Evolutionary conservation across 2,113 vertebrate genomes (phyloP).

Genomic region (Gracilinanus agilis): DNA sequence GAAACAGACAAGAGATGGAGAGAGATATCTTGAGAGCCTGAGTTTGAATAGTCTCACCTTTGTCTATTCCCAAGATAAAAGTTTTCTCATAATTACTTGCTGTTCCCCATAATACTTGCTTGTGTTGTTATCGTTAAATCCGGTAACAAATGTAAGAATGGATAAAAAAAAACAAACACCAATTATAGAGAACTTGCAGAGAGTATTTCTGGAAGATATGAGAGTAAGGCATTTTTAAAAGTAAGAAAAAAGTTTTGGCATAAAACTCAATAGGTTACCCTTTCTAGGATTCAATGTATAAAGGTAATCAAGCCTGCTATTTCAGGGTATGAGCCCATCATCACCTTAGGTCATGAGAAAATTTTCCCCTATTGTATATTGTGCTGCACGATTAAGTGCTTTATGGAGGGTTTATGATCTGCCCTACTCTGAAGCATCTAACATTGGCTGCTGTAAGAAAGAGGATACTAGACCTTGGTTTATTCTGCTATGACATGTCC

Average conservation of each 20-base stretch:
- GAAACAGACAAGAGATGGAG: no score
- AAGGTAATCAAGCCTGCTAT: not conserved
- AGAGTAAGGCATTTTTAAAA: constrained; percentile 38
- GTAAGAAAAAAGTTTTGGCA: constrained; percentile 47
- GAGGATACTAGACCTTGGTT: not conserved
- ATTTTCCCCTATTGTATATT: not conserved
- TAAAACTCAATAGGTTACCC: constrained; percentile 32
- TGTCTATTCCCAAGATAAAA: not conserved
- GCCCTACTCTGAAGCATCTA: constrained; percentile 7
- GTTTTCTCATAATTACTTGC: not conserved
- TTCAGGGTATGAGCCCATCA: not conserved
- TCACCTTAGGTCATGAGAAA: constrained; percentile 26
- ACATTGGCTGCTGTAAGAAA: not conserved
- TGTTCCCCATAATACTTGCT: not conserved
- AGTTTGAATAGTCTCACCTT: not conserved
- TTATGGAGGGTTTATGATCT: constrained; percentile 22
- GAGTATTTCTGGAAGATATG: not conserved
- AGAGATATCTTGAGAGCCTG: no score
- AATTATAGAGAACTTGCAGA: not conserved
- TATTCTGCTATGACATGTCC: constrained; percentile 10
- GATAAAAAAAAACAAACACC: not conserved
- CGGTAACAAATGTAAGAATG: not conserved
- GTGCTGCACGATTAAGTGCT: constrained; percentile 10
- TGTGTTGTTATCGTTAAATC: not conserved
- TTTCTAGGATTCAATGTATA: constrained; percentile 43